Evolutionary conservation across 2,797 vertebrate genomes (phyloP).

Genomic region (Cirrhinus mrigala): DNA sequence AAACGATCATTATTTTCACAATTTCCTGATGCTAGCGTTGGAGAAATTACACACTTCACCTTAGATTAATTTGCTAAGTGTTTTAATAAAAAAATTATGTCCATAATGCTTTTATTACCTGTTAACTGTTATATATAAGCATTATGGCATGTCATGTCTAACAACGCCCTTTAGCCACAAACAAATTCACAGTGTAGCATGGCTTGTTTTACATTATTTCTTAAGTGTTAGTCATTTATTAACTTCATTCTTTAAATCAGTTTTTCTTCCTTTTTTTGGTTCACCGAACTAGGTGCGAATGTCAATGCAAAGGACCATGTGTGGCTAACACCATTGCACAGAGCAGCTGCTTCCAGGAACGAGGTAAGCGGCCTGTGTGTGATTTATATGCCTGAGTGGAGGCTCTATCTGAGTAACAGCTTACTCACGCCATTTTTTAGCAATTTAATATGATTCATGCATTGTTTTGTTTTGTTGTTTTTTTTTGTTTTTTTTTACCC

Average conservation of each 20-base stretch:
- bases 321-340: conserved; percentile 97
- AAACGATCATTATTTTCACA: neutral
- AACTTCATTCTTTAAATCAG: neutral
- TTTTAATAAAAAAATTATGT: neutral
- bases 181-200: neutral
- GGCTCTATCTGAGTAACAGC: neutral
- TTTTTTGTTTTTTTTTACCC: conserved; percentile 40
- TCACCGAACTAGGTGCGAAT: conserved; percentile 86
- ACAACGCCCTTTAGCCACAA: neutral
- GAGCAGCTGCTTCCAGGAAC: conserved; percentile 94
- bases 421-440: conserved; percentile 21
- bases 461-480: neutral
- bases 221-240: neutral
- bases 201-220: neutral
- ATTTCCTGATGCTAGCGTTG: neutral
- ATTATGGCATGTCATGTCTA: neutral
- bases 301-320: conserved; percentile 97
- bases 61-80: neutral
- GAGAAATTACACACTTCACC: neutral
- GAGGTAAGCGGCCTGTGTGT: conserved; percentile 78
- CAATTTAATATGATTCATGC: conserved; percentile 15
- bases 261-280: neutral
- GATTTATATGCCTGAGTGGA: neutral
- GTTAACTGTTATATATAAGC: neutral
- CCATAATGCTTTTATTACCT: neutral